phyloP scores from a whole-genome alignment of 2,888 invertebrate species.

The Zhuqinia jingwanae region DNA sequence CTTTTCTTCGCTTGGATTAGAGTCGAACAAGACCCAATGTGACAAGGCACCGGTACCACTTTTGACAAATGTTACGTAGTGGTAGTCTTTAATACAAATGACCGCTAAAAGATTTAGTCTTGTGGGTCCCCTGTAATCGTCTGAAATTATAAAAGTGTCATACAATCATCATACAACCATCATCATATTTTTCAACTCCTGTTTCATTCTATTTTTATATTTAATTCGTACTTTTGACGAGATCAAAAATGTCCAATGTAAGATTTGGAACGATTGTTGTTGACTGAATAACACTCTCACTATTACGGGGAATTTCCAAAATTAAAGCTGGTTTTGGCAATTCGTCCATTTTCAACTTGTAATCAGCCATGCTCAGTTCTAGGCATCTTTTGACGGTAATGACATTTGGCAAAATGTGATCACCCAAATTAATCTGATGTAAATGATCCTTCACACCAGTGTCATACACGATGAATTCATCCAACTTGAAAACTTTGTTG shows the following conservation, averaged over 20 bases:
- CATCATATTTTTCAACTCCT: no score
- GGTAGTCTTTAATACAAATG: slow-evolving; percentile 81
- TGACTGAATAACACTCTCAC: slow-evolving; percentile 72
- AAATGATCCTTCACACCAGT: slow-evolving; percentile 71
- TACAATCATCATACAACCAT: no score
- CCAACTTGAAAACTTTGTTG: slow-evolving; percentile 72
- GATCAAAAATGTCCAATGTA: slow-evolving; percentile 65
- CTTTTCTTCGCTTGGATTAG: slow-evolving; percentile 82
- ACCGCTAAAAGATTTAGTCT: slow-evolving; percentile 70
- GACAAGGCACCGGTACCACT: slow-evolving; percentile 93
- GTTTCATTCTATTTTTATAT: no score
- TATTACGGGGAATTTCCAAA: slow-evolving; percentile 71
- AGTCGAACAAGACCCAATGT: slow-evolving; percentile 99
- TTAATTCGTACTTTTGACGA: slow-evolving; percentile 59
- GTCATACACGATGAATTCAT: slow-evolving; percentile 74
- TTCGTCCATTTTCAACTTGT: slow-evolving; percentile 64
- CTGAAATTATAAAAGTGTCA: no score
- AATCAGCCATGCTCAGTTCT: slow-evolving; percentile 72
- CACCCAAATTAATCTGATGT: slow-evolving; percentile 74
- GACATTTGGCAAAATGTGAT: slow-evolving; percentile 65
- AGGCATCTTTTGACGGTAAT: slow-evolving; percentile 71
- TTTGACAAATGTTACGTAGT: slow-evolving; percentile 98
- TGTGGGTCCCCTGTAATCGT: slow-evolving; percentile 55
- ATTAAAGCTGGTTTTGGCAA: slow-evolving; percentile 73
- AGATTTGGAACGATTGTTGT: slow-evolving; percentile 74